Evolutionary conservation across 2,797 vertebrate species (phyloP), one percentile per base, ranked within the genome.

Genomic region (Manis pentadactyla): DNA sequence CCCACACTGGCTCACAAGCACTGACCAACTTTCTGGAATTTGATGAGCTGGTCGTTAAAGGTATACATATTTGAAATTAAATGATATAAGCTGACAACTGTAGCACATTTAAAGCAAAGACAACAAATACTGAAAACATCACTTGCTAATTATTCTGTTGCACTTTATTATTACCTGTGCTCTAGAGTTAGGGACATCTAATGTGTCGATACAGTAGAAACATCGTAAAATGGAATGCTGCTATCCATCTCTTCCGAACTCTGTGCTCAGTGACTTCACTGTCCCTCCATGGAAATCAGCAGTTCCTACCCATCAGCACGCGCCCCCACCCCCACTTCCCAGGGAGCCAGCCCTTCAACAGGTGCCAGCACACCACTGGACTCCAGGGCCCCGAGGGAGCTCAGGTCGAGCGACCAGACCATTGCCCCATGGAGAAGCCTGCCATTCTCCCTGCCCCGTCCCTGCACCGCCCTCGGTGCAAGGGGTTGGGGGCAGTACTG

Each of bases 11-110:
- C 82, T 96, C 49, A 2, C 4, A 66, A 71, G 68, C 84, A 85
- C 46, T 77, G 37, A 79, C 84, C 37, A 31, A 17, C 88, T 95
- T 94, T 93, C 87, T 74, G 90, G 97, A 93, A 92, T 69, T 90
- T 69, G 69, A 57, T 66, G 73, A 95, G 77, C 68, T 31, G 57
- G 31, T 83, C 74, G 73, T 95, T 92, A 86, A 87, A 94, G 78
- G 66, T 59, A 68, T 49, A 39, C n/a, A 68, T 68, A 73, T 64
- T 85, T 90, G 84, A 87, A 96, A 95, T 69, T 87, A 94, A 97
- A 34, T 93, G 53, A 87, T 55, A 53, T 37, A 78, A 94, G 68
- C 37, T 79, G 37, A 53, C 37, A 81, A 87, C 93, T 71, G 86
- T 4, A 18, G 90, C 63, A 88, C 61, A 75, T 59, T 88, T 25